Evolutionary conservation across 2,888 invertebrate species (phyloP), one percentile per base, ranked within the genome.

Genomic region (Opisthograptis luteolata): DNA sequence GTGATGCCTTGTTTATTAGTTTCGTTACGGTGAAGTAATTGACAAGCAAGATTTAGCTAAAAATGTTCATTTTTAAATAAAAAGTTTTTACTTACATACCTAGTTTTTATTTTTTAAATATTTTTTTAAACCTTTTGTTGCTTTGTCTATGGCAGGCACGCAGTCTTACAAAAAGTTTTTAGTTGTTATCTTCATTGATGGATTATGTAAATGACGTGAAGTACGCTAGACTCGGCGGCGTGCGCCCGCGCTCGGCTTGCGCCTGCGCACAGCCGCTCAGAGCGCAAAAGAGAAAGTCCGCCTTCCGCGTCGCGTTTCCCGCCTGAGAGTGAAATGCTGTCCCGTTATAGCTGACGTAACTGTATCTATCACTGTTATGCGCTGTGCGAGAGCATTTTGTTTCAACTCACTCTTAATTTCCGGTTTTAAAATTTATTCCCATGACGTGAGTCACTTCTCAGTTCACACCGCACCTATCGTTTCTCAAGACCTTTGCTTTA

Each of bases 271-370:
- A 61, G 60, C 70, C 72, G 46, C 42, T 47, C 75, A 76, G 79
- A 73, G 78, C 73, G 83, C 84, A 86, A 87, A 89, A 90, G 88
- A 88, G 89, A 89, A 89, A 89, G 89, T 88, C 77, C 64, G 79
- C 79, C 83, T 89, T 89, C 89, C 88, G 87, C 87, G 79, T 86
- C 80, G 87, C 82, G 82, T 85, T 87, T 88, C 87, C 87, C 88
- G 88, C 84, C 71, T 66, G 87, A 88, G 87, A 89, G 88, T 88
- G 88, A 88, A 88, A 87, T 87, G 87, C 77, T 84, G 87, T 88
- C 88, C 89, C 87, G 87, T 87, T 83, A 72, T 76, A 66, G 70
- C 67, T 87, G 87, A 89, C 87, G 89, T 86, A 88, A 90, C 82
- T 61, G 61, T 66, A 66, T 68, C 69, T 69, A 65, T 64, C 42